Evolutionary conservation across 2,797 vertebrate species (phyloP), one percentile per base, ranked within the genome.

Genomic region (Gobio occitaniae): DNA sequence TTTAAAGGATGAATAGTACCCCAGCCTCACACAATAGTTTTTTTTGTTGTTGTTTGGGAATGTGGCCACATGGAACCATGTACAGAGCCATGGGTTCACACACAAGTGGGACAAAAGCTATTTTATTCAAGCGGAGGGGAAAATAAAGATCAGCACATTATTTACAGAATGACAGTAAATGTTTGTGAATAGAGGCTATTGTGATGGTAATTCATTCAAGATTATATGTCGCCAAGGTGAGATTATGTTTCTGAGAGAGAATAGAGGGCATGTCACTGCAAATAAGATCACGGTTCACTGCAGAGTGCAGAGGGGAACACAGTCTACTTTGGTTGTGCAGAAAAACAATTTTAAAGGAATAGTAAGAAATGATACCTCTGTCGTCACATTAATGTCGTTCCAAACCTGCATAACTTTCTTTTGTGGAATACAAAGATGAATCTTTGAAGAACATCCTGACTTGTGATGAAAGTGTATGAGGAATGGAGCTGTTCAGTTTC

Each of bases 61-160:
- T 75, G 29, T 65, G 66, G 78, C 86, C 88, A 90, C 87, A 88
- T 88, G 78, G 82, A 86, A 74, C 41, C 77, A 69, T 82, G 84
- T 79, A 63, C 77, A 84, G 80, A 72, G 83, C 61, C 80, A 79
- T 61, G 72, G 69, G 85, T 89, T 88, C 82, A 86, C 66, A 72
- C 78, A 70, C 47, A 87, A 78, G 74, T 85, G 17, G 77, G 82
- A 90, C 89, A 90, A 86, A 89, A 87, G 90, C 72, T 52, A 85
- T 87, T 86, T 81, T 89, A 84, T 89, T 88, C 48, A 87, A 86
- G 59, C 16, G 85, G 56, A 74, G 82, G 78, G 82, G 74, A 76
- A 89, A 90, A 89, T 72, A 76, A 86, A 87, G 87, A 88, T 88
- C 82, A 68, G 84, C 82, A 59, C 85, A 82, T 88, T 87, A 88